These are phyloP conservation scores for Erpetoichthys calabaricus DNA, from an alignment of 2,797 vertebrate species.

Conservation along the genomic window DNA sequence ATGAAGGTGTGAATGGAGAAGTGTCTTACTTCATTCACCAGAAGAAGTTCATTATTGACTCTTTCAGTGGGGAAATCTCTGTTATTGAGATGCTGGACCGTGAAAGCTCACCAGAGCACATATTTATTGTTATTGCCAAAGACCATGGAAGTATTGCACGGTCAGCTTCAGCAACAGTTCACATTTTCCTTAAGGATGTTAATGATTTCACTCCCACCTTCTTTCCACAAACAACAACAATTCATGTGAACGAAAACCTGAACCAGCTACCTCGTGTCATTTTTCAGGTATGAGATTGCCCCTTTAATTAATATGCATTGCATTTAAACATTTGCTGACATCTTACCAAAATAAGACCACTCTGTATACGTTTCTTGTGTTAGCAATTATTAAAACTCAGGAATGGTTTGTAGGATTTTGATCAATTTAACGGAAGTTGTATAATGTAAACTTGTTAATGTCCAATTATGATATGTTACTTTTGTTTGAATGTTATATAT, in stretches of 20 bases:
- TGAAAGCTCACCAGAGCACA: conserved; percentile 37
- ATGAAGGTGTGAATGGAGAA: conserved; percentile 40
- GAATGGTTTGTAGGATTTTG: too few relatives aligned
- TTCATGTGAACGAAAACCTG: conserved; percentile 42
- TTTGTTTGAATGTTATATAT: too few relatives aligned
- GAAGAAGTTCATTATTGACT: conserved; percentile 39
- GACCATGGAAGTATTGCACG: conserved; percentile 37
- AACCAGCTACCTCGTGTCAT: conserved; percentile 27
- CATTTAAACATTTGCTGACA: too few relatives aligned
- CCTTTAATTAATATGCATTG: too few relatives aligned
- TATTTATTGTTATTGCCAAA: conserved; percentile 30
- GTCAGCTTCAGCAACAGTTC: conserved; percentile 34
- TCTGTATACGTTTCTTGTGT: too few relatives aligned
- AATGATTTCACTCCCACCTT: conserved; percentile 49
- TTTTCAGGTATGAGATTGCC: conserved; percentile 31
- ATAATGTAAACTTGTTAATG: too few relatives aligned
- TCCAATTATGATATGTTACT: too few relatives aligned
- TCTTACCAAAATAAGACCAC: too few relatives aligned
- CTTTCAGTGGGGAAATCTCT: conserved; percentile 36
- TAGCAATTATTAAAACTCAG: neutral
- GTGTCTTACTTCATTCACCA: conserved; percentile 35
- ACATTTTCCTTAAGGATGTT: conserved; percentile 40
- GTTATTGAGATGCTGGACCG: conserved; percentile 42
- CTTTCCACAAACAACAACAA: conserved; percentile 27
- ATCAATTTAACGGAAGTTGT: too few relatives aligned